phyloP scores from a whole-genome alignment of 2,113 vertebrate species.

The Riparia riparia region DNA sequence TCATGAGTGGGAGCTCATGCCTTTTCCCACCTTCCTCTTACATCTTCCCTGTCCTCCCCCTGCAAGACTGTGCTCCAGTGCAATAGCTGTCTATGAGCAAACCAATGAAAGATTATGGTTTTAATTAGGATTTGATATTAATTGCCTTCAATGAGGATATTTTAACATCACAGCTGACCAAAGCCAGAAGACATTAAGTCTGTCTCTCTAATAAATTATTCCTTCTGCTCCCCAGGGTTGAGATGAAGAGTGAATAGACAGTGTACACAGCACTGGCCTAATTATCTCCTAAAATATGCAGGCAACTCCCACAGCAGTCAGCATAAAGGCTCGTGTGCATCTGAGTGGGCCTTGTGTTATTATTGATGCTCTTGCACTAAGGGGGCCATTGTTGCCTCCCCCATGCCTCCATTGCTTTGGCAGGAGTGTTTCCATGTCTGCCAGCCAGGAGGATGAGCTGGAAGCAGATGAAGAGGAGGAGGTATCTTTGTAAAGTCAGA shows the following conservation, averaged over 20 bases:
- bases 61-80: background rate
- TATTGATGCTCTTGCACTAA: constrained; percentile 14
- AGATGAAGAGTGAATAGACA: constrained; percentile 23
- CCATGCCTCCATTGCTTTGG: background rate
- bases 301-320: constrained; percentile 40
- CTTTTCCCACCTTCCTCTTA: background rate
- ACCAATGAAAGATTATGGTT: background rate
- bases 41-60: background rate
- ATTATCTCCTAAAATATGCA: constrained; percentile 57
- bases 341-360: background rate
- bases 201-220: constrained; percentile 37
- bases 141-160: constrained; percentile 28
- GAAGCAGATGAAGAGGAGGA: background rate
- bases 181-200: constrained; percentile 27
- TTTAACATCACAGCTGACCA: constrained; percentile 56
- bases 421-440: background rate
- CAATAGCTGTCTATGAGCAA: background rate
- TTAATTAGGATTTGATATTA: constrained; percentile 16
- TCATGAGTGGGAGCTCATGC: background rate
- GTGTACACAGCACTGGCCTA: background rate
- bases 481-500: background rate
- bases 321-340: constrained; percentile 13
- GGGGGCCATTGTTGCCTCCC: background rate
- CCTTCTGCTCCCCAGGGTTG: background rate
- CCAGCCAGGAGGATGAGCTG: background rate